phyloP scores from a whole-genome alignment of 1,140 invertebrate species.

The Rhopalosiphum padi region DNA sequence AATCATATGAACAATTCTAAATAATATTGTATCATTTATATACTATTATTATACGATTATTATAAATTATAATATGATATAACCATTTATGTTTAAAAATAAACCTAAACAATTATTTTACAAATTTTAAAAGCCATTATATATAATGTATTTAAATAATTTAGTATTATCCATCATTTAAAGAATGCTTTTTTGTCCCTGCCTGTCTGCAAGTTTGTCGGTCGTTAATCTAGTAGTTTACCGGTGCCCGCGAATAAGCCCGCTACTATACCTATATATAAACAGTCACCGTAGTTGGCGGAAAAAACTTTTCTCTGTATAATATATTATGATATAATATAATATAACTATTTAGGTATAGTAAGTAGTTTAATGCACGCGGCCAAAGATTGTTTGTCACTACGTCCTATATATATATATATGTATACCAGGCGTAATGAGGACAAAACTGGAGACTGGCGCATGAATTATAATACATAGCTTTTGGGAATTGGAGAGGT shows the following conservation, averaged over 20 bases:
- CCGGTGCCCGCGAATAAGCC: neutral
- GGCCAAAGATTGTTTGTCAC: neutral
- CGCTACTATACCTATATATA: neutral
- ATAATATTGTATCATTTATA: neutral
- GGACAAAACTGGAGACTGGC: neutral
- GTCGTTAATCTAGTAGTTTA: neutral
- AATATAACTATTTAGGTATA: neutral
- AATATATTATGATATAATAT: neutral
- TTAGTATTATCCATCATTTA: neutral
- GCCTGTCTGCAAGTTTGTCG: neutral
- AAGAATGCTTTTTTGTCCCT: neutral
- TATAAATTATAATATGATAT: no score
- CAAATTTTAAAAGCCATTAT: neutral
- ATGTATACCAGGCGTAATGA: neutral
- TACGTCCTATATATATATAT: neutral
- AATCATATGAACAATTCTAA: neutral
- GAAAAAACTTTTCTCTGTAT: neutral
- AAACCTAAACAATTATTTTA: no score
- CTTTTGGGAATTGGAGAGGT: neutral
- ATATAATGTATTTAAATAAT: neutral
- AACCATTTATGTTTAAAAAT: no score
- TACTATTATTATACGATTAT: no score
- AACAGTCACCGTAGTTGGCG: neutral
- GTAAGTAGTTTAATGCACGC: neutral
- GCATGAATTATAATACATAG: neutral